These are phyloP conservation scores for Perizoma affinitatum DNA, from an alignment of 2,888 invertebrate genomes.

Conservation along the genomic window DNA sequence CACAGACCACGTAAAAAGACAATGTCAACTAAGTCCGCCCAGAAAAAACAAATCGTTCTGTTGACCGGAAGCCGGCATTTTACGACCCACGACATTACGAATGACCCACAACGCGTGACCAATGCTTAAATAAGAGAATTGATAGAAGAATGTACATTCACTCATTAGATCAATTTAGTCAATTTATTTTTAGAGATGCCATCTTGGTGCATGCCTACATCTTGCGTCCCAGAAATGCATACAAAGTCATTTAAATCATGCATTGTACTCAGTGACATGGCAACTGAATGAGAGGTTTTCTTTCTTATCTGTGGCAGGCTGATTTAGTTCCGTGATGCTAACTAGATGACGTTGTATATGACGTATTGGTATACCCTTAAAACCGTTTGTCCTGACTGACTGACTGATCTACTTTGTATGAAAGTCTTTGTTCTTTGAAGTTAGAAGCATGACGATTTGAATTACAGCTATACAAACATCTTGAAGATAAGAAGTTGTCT, in stretches of 20 bases:
- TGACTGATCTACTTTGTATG: no score
- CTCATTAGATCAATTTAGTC: slow-evolving; percentile 19
- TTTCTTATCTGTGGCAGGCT: no score
- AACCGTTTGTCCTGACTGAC: no score
- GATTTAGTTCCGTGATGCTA: no score
- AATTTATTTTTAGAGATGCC: background rate
- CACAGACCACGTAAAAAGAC: slow-evolving; percentile 39
- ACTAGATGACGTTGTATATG: no score
- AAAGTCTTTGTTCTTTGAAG: no score
- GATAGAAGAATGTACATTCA: slow-evolving; percentile 34
- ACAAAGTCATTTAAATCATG: slow-evolving; percentile 3
- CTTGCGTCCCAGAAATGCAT: background rate
- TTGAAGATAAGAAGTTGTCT: no score
- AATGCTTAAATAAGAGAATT: slow-evolving; percentile 38
- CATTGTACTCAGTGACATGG: background rate
- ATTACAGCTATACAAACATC: no score
- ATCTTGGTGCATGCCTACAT: background rate
- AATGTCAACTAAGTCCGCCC: slow-evolving; percentile 32
- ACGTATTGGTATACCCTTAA: no score
- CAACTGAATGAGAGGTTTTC: no score
- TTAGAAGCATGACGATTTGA: no score
- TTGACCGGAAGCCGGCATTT: slow-evolving; percentile 47
- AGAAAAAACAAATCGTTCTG: slow-evolving; percentile 41
- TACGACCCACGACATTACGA: slow-evolving; percentile 19
- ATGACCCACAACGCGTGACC: slow-evolving; percentile 40